Base-by-base conservation (phyloP, 2,888 invertebrate genomes). In the Lapara coniferarum region DNA sequence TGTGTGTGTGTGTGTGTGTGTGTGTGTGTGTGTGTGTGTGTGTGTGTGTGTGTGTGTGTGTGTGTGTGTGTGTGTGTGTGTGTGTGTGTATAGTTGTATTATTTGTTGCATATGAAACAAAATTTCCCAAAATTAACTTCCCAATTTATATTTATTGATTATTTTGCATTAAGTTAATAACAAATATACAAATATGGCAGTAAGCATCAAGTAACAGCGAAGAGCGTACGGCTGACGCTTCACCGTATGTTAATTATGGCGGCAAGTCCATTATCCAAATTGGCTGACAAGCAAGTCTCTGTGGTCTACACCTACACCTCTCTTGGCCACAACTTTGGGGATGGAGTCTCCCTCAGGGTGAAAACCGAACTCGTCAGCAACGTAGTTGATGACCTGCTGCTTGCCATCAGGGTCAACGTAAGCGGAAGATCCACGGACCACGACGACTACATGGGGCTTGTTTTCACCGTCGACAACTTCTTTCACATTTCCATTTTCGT, bases 331-430 rank as follows among this genome's bases (percentile, higher is more conserved):
- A 4, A 19, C 10, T 69, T 95, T 94, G 71, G 96, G 96, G 79
- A 96, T 86, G 83, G 95, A 95, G 0, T 93, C 92, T 57, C 96
- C 95, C 66, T 94, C 92, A 2, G 96, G 94, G 73, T 94, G 95
- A 93, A 90, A 96, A 71, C 96, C 96, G 75, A 87, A 94, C 86
- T 96, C 95, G 77, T 96, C 96, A 66, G 95, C 96, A 71, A 83
- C 83, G 89, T 95, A 96, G 63, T 83, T 93, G 75, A 95, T 76
- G 46, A 85, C 82, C 75, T 95, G 93, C 3, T 88, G 85, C n/a
- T 92, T 91, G 74, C 96, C 96, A 12, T 95, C 95, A 0, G 90
- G 86, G 70, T 95, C 90, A 4, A 90, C 86, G 89, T 95, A 95
- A 0, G 94, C 87, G 89, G 93, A 96, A 4, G 92, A 88, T 19